Base-by-base conservation (phyloP, 1,140 invertebrate genomes). In the Doryteuthis pealeii region DNA sequence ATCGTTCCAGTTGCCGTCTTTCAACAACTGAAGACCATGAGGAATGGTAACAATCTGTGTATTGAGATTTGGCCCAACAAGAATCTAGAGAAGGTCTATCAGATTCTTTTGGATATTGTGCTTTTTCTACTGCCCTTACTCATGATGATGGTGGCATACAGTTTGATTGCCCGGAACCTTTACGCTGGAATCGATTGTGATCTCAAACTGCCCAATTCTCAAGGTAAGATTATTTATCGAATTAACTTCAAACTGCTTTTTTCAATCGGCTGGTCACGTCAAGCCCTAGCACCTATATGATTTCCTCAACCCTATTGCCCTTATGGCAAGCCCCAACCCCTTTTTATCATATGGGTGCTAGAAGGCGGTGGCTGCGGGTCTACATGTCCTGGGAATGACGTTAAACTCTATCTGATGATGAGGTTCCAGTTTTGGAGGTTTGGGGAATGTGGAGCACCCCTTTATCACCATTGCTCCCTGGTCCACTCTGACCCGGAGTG, bases 51-150 rank as follows among this genome's bases (percentile, higher is more conserved):
- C 65, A 75, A 78, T 1, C 78, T 80, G 32, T 86, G 82, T 74
- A 78, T 81, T 5, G 86, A 87, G 74, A 80, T 80, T 14, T 86
- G 83, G 83, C 79, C 79, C 12, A 54, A 71, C 43, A 30, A 32
- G 12, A 30, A 79, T 33, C 33, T 77, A 66, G 93, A 94, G 81
- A 89, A 90, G 45, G 90, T 90, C 0, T 96, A 93, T 87, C 94
- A 93, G 84, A 86, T 95, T 10, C 91, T 93, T 70, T 86, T 95
- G 81, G 92, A 94, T 79, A 89, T 91, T 0, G 89, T 92, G 4
- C 87, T 95, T 1, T 74, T 95, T 2, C 88, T 94, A 1, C 81
- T 95, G 26, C 94, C 94, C 0, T 89, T 95, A 73, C 83, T 93
- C 67, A 90, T 95, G 71, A 93, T 96, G 90, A 91, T 90, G 1